phyloP scores from a whole-genome alignment of 2,888 invertebrate species.

The Drosophila imparisetae region DNA sequence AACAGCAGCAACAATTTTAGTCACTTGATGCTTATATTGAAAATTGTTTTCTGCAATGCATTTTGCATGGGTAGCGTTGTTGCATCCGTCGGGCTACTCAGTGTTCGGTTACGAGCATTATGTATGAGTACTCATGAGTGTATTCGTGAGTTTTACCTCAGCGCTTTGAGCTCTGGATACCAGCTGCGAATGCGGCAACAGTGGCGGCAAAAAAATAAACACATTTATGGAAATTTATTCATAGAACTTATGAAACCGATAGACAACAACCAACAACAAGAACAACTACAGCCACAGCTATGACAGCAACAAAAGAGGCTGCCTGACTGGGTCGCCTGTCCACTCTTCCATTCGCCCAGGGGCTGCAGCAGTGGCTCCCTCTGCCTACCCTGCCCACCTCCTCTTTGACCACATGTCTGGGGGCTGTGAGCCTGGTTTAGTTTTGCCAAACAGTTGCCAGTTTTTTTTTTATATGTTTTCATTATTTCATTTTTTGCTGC shows the following conservation, averaged over 20 bases:
- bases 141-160: constrained; percentile 52
- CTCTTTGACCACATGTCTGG: constrained; percentile 53
- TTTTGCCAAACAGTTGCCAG: constrained; percentile 72
- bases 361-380: constrained; percentile 23
- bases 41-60: constrained; percentile 77
- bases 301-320: constrained; percentile 69
- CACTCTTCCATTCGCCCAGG: constrained; percentile 49
- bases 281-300: constrained; percentile 30
- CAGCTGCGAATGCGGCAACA: constrained; percentile 69
- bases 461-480: constrained; percentile 31
- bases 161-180: constrained; percentile 45
- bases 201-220: constrained; percentile 73
- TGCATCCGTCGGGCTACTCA: constrained; percentile 68
- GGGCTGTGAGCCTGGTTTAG: constrained; percentile 78
- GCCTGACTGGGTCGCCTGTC: constrained; percentile 74
- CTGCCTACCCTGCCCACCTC: not conserved
- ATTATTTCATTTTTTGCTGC: constrained; percentile 19
- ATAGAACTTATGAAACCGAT: constrained; percentile 83
- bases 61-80: constrained; percentile 62
- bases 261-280: constrained; percentile 65
- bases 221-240: constrained; percentile 84
- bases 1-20: constrained; percentile 60
- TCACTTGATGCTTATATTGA: constrained; percentile 82
- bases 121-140: constrained; percentile 28
- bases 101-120: constrained; percentile 16